phyloP scores from a whole-genome alignment of 2,113 vertebrate genomes.

The Bubo blakistoni region DNA sequence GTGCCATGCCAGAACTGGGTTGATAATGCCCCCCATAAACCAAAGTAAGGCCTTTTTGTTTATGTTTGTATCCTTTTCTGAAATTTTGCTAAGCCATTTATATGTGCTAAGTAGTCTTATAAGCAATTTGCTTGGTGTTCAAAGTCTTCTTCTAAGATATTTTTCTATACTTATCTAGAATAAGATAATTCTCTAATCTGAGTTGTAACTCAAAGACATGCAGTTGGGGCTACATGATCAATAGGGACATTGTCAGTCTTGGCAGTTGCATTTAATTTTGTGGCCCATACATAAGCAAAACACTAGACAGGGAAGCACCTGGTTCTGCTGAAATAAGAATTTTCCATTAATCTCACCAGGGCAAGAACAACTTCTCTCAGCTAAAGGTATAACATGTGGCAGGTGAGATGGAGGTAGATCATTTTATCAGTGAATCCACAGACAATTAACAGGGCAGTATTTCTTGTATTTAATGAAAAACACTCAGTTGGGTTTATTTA shows the following conservation, averaged over 20 bases:
- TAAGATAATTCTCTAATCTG: neutral
- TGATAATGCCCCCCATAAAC: slow-evolving; percentile 73
- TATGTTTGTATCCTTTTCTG: neutral
- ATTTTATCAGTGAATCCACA: neutral
- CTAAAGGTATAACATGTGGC: neutral
- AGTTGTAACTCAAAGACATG: neutral
- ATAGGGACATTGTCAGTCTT: neutral
- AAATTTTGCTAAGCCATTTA: neutral
- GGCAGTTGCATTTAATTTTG: neutral
- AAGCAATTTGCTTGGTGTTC: neutral
- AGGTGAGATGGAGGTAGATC: neutral
- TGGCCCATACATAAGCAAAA: neutral
- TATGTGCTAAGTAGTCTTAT: neutral
- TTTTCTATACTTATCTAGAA: neutral
- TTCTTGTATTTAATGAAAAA: neutral
- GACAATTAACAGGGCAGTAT: neutral
- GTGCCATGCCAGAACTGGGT: slow-evolving; percentile 82
- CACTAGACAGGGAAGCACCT: neutral
- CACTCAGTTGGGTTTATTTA: neutral
- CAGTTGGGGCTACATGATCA: neutral
- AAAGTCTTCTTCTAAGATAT: neutral
- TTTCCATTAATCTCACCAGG: neutral
- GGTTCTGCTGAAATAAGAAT: neutral
- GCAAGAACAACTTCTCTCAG: neutral
- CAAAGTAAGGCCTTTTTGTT: slow-evolving; percentile 70